Conservation (phyloP, 2,113 vertebrate genomes). For the Coturnix japonica region DNA sequence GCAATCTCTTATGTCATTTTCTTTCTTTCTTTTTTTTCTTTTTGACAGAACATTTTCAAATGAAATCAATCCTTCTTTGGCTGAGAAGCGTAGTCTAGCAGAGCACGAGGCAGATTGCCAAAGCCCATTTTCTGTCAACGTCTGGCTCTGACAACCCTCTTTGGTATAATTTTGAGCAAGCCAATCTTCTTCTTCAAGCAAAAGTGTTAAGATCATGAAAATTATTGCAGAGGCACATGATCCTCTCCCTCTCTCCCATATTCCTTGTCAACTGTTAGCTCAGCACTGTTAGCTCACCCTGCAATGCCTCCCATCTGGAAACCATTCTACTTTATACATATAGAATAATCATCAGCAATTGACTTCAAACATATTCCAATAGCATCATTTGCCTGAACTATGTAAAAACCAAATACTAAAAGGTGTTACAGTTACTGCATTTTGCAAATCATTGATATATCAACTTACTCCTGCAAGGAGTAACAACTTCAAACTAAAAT, state of each 20-base stretch:
- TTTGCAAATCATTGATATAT: neutral
- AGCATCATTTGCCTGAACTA: neutral
- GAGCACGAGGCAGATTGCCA: neutral
- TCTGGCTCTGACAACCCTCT: neutral
- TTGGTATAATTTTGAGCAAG: neutral
- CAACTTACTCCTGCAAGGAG: neutral
- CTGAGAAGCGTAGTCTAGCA: neutral
- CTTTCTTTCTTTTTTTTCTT: neutral
- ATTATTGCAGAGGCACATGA: neutral
- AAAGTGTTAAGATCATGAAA: neutral
- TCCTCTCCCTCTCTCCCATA: neutral
- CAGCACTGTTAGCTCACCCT: neutral
- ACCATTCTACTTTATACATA: neutral
- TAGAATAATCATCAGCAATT: fast-evolving
- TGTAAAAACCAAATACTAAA: neutral
- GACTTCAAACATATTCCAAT: neutral
- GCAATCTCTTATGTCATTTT: neutral
- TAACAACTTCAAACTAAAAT: neutral
- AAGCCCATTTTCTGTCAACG: neutral
- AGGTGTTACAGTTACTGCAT: fast-evolving
- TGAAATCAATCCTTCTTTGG: neutral
- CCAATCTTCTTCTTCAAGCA: neutral
- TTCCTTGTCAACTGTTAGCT: neutral
- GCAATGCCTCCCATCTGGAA: neutral
- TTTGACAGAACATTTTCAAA: neutral